phyloP scores from a whole-genome alignment of 2,113 vertebrate species.

The Protobothrops mucrosquamatus region DNA sequence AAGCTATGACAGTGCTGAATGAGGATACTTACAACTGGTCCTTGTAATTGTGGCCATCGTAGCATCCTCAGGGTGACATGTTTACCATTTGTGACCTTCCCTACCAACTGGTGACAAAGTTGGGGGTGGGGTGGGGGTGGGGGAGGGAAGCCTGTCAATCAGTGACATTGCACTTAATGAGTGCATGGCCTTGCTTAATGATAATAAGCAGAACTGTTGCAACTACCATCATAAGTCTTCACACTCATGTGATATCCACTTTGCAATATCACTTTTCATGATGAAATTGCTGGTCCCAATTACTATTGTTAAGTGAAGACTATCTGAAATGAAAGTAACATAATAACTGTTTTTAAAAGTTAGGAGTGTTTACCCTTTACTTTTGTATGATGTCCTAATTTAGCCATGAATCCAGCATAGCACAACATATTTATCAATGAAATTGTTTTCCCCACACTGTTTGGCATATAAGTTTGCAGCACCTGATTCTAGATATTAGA shows the following conservation, averaged over 20 bases:
- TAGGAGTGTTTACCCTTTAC: background rate
- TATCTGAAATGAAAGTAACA: background rate
- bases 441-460: background rate
- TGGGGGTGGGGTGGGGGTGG: no score
- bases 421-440: background rate
- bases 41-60: background rate
- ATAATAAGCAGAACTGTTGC: background rate
- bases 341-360: background rate
- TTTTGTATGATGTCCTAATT: background rate
- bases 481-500: background rate
- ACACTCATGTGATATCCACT: background rate
- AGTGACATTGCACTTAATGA: background rate
- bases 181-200: background rate
- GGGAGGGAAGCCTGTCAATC: background rate
- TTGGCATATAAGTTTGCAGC: background rate
- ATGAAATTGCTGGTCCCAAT: background rate
- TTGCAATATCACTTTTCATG: background rate
- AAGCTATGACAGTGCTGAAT: background rate
- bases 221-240: background rate
- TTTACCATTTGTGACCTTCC: background rate
- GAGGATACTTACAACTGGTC: background rate
- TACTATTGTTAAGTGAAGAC: background rate
- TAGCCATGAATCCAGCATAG: background rate
- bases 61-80: background rate
- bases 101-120: background rate